Evolutionary conservation across 1,140 invertebrate species (phyloP).

Genomic region (Aphelenchoides fujianensis): DNA sequence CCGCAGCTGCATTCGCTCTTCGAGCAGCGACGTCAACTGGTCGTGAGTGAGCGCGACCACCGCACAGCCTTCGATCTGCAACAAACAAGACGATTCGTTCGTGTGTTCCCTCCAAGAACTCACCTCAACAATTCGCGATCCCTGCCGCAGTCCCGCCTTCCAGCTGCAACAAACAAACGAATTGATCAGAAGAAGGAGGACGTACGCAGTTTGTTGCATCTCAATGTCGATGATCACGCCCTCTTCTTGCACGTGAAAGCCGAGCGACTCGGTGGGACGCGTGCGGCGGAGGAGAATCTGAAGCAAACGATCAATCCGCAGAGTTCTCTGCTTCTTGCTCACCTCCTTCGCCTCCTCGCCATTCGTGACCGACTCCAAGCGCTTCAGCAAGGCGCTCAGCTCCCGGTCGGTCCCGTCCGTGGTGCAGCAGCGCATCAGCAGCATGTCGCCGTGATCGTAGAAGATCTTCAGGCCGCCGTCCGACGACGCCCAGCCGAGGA

Average conservation of each 20-base stretch:
- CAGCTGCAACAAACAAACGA: too few species aligned
- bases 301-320: too few species aligned
- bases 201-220: slow-evolving; percentile 70
- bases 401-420: slow-evolving; percentile 52
- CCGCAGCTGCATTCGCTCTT: slow-evolving; percentile 80
- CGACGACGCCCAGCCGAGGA: slow-evolving; percentile 74
- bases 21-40: slow-evolving; percentile 86
- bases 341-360: slow-evolving; percentile 60
- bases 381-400: slow-evolving; percentile 42
- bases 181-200: too few species aligned
- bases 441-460: slow-evolving; percentile 61
- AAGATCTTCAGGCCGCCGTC: slow-evolving; percentile 59
- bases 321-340: too few species aligned
- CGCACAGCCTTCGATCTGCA: slow-evolving; percentile 78
- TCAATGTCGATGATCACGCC: slow-evolving; percentile 91
- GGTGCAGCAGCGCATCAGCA: slow-evolving; percentile 53
- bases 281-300: slow-evolving; percentile 75
- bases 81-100: too few species aligned
- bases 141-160: slow-evolving; percentile 81
- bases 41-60: slow-evolving; percentile 84
- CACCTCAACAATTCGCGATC: slow-evolving; percentile 83
- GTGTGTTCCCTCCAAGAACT: too few species aligned
- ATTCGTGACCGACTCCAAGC: slow-evolving; percentile 55
- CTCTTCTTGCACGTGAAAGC: slow-evolving; percentile 91
- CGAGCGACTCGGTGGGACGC: slow-evolving; percentile 79